A percentile compares a stretch with the other conserved stretches of the same genome.
Evolutionary conservation across 1,140 invertebrate species (phyloP).

Genomic region (Zaprionus ghesquierei): DNA sequence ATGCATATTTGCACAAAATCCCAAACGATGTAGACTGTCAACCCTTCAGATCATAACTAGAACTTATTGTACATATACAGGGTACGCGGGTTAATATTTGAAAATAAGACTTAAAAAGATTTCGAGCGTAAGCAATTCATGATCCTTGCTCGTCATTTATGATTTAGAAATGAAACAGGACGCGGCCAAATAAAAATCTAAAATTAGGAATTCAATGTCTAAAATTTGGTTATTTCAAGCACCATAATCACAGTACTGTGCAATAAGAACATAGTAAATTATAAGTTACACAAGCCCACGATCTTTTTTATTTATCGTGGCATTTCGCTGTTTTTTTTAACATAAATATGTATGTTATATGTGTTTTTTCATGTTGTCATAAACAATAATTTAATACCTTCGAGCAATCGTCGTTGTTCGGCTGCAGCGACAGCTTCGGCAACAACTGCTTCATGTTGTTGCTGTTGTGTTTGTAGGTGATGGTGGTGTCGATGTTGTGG

Average conservation of each 20-base stretch:
- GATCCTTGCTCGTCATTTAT: background rate
- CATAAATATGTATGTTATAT: constrained; percentile 39
- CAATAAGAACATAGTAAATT: constrained; percentile 41
- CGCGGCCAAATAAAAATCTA: background rate
- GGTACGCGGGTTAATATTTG: constrained; percentile 5
- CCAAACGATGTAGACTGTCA: constrained; percentile 29
- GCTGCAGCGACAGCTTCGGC: constrained; percentile 69
- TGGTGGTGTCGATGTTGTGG: constrained; percentile 46
- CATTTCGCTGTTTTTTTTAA: constrained; percentile 18
- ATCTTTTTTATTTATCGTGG: constrained; percentile 26
- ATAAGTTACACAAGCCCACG: constrained; percentile 54
- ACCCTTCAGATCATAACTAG: constrained; percentile 4
- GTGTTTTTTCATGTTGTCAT: constrained; percentile 46
- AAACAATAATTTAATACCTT: constrained; percentile 78
- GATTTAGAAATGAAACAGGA: background rate
- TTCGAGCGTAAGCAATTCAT: background rate
- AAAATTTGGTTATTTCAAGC: background rate
- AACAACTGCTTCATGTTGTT: constrained; percentile 63
- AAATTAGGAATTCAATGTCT: background rate
- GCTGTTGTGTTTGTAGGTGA: constrained; percentile 42
- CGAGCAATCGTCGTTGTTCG: constrained; percentile 81
- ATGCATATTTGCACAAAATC: constrained; percentile 59
- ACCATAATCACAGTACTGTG: constrained; percentile 11
- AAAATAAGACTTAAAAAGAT: background rate
- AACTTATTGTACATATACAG: background rate